A percentile compares a stretch with the other conserved stretches of the same genome.
These are phyloP conservation scores for Hypsibius dujardini DNA, from an alignment of 1,140 invertebrate species.

Conservation along the genomic window DNA sequence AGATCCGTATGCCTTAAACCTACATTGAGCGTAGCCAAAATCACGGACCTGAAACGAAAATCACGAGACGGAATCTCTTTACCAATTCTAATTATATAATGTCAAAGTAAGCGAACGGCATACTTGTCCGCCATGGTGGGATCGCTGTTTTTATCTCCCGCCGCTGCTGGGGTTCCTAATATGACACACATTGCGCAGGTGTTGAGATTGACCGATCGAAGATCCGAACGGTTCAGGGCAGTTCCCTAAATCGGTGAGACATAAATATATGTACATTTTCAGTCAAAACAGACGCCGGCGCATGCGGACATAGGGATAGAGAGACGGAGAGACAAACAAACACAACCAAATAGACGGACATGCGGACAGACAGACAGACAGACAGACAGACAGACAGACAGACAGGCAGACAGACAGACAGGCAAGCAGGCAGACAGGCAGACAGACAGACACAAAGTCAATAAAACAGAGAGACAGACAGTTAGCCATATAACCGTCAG, in stretches of 20 bases:
- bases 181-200: conserved; percentile 8
- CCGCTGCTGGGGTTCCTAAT: not conserved
- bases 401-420: too few species aligned
- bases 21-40: conserved; percentile 13
- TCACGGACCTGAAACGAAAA: not conserved
- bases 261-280: not conserved
- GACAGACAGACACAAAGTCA: not conserved
- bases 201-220: not conserved
- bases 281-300: too few species aligned
- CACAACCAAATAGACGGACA: too few species aligned
- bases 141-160: not conserved
- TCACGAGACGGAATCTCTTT: too few species aligned
- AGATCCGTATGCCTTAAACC: too few species aligned
- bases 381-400: too few species aligned
- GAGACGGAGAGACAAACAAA: too few species aligned
- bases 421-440: not conserved
- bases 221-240: conserved; percentile 8
- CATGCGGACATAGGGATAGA: too few species aligned
- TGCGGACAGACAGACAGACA: too few species aligned
- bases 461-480: not conserved
- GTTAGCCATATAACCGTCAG: too few species aligned
- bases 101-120: not conserved
- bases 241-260: not conserved
- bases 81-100: too few species aligned
- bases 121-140: not conserved